Percentiles rank a stretch among this genome's conserved stretches.
Conservation (phyloP, 1,140 invertebrate genomes). For the Phymastichus coffea region DNA sequence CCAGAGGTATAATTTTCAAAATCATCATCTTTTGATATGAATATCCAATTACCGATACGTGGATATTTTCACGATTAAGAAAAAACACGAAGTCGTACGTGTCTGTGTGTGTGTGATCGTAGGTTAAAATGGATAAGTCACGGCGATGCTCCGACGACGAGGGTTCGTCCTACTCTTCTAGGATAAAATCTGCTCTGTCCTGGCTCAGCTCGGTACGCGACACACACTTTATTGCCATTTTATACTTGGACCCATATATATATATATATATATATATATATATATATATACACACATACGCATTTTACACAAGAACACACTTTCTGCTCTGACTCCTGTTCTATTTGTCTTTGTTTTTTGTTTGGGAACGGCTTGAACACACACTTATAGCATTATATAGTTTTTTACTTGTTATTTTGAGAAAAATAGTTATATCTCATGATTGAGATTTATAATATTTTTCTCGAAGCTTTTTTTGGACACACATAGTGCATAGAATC, state of each 20-base stretch:
- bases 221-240: constrained; percentile 43
- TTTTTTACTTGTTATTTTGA: too few species aligned
- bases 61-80: constrained; percentile 8
- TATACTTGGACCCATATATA: constrained; percentile 53
- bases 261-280: constrained; percentile 13
- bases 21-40: background rate
- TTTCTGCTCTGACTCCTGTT: too few species aligned
- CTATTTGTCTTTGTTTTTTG: too few species aligned
- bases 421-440: too few species aligned
- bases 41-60: background rate
- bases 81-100: too few species aligned
- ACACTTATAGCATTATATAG: too few species aligned
- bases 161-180: constrained; percentile 53
- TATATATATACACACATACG: constrained; percentile 27
- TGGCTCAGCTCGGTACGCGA: constrained; percentile 58
- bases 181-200: constrained; percentile 47
- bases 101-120: constrained; percentile 50
- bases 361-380: too few species aligned
- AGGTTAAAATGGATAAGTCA: constrained; percentile 56
- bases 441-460: too few species aligned
- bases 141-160: constrained; percentile 51
- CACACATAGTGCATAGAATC: too few species aligned
- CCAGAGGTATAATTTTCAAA: constrained; percentile 50
- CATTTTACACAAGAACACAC: too few species aligned
- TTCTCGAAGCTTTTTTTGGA: too few species aligned